Percentiles rank a stretch among this genome's conserved stretches.
These are phyloP conservation scores for Eonycteris spelaea DNA, from an alignment of 2,113 vertebrate species.

Conservation along the genomic window DNA sequence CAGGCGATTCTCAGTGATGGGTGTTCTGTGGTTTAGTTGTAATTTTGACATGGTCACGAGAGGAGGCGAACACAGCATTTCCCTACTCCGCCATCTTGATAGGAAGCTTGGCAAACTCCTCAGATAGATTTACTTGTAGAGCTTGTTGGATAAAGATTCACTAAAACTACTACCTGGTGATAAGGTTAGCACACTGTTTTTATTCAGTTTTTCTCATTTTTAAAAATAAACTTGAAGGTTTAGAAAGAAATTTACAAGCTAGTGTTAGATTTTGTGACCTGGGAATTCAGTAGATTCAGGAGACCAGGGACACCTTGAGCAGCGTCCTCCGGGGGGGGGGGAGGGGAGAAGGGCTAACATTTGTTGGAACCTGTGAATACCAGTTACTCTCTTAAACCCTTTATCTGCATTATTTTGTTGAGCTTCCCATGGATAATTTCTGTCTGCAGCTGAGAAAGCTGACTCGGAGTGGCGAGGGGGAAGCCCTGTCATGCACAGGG, in stretches of 20 bases:
- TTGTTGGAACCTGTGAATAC: neutral
- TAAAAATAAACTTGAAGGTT: neutral
- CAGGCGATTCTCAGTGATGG: too few relatives aligned
- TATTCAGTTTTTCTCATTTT: neutral
- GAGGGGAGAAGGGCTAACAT: neutral
- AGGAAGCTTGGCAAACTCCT: neutral
- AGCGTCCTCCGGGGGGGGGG: neutral
- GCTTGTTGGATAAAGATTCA: neutral
- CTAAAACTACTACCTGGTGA: neutral
- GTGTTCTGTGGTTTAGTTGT: too few relatives aligned
- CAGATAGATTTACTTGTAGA: neutral
- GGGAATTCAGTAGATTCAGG: neutral
- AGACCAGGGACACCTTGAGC: neutral
- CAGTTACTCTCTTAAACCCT: neutral
- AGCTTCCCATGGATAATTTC: neutral
- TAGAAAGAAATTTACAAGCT: neutral
- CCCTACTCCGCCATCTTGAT: too few relatives aligned
- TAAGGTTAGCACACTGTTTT: neutral
- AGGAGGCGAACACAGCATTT: too few relatives aligned
- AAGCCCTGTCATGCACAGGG: neutral
- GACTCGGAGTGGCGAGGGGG: too few relatives aligned
- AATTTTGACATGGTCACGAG: too few relatives aligned
- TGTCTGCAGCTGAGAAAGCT: neutral
- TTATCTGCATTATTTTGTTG: neutral
- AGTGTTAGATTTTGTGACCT: neutral